Base-by-base conservation (phyloP, 2,113 vertebrate species). In the Heterochromis multidens region DNA sequence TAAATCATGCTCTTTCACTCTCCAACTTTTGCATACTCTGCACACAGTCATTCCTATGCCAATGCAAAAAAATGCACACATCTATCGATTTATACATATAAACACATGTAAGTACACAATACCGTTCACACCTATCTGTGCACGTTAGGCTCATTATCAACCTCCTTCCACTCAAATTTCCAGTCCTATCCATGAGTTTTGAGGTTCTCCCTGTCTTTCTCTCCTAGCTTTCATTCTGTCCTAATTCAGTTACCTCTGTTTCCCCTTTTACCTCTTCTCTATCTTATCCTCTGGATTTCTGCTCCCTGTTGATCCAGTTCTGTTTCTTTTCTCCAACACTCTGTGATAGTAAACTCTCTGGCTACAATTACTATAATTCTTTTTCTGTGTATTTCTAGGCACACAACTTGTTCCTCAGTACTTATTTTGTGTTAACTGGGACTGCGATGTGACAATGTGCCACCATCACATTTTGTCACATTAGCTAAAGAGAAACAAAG, bases 371-470 rank as follows among this genome's bases (percentile, higher is more conserved):
- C 80, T 87, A 62, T 46, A 90, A 83, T 82, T 90, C 87, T 92
- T 88, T 91, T 89, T 92, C 86, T 90, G 84, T 94, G 92, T 95
- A 91, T 83, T 93, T 88, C 60, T 91, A 92, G 89, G 86, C 94
- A 94, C 93, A 94, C 82, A 92, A 91, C 81, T 93, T 92, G 88
- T 94, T 94, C 88, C 89, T 91, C 90, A 86, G 43, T 94, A 94
- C 86, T 88, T 92, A 91, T 83, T 94, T 93, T 95, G 91, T 95
- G 95, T 95, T 96, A 96, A 95, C 96, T 96, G 96, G 97, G 97
- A 97, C 96, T 96, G 96, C 90, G 96, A 98, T 98, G 98, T 98
- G 97, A 97, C 97, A 96, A 96, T 96, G 96, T 97, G 96, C 92
- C 93, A 82, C 88, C 86, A 95, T 96, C 96, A 96, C 97, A 98